Base-by-base conservation (phyloP, 2,888 invertebrate genomes). In the Nudaria mundana region DNA sequence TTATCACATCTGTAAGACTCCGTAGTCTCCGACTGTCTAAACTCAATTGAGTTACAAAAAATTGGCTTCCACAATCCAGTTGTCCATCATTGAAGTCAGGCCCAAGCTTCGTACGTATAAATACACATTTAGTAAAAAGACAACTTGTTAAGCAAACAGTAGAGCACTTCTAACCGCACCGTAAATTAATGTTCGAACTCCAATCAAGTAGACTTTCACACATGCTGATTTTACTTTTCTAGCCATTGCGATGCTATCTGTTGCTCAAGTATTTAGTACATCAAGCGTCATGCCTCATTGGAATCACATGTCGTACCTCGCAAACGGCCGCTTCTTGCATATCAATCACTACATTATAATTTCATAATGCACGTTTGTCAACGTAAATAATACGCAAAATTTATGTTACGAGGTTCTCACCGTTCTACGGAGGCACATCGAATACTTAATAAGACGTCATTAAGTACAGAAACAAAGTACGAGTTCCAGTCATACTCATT, bases 331-430 rank as follows among this genome's bases (percentile, higher is more conserved):
- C 71, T 53, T 59, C 53, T 51, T 59, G 85, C 81, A 87, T 88
- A 73, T 73, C 81, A 87, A 88, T 75, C 68, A 68, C 54, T 47
- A 48, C 74, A 87, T 88, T 88, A 88, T 85, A 81, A 86, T 87
- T 83, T 88, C 86, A 88, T 88, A 88, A 84, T 71, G 81, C 84
- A 77, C 76, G 76, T 75, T 72, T 81, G 86, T 86, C 86, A 81
- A 76, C 81, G 75, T 85, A 85, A 85, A 86, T 87, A 87, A 88
- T 88, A 86, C 86, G 86, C 86, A 80, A 88, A 88, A 87, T 88
- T 87, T 87, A 88, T 88, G 87, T 86, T 86, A 84, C 82, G 81
- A 82, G 78, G 82, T 86, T 88, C 87, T 85, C 87, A 86, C 86
- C 83, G 84, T 80, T 76, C 73, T 66, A 66, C 64, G 65, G 59